These are phyloP conservation scores for Xyliphius kryptos DNA, from an alignment of 2,113 vertebrate genomes.

Conservation along the genomic window DNA sequence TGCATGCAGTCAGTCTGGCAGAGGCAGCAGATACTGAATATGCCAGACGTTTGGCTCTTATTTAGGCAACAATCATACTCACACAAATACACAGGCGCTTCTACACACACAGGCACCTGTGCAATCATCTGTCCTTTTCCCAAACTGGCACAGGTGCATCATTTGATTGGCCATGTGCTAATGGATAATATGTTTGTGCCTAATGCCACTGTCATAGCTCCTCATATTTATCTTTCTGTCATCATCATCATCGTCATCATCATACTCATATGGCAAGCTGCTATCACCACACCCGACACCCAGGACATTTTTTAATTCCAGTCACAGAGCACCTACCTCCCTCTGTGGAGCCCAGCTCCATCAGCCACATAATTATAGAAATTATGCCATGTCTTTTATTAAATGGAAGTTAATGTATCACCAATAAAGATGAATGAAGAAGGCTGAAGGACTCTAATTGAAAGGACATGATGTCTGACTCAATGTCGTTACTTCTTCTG, in stretches of 20 bases:
- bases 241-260: conserved; percentile 32
- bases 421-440: conserved; percentile 77
- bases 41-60: conserved; percentile 46
- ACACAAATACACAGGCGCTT: conserved; percentile 28
- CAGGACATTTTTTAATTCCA: conserved; percentile 53
- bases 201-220: conserved; percentile 31
- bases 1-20: conserved; percentile 45
- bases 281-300: conserved; percentile 9
- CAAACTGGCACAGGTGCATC: conserved; percentile 57
- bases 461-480: conserved; percentile 74
- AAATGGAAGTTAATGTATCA: conserved; percentile 73
- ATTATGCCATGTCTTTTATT: conserved; percentile 70
- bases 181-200: conserved; percentile 41
- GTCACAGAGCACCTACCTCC: conserved; percentile 54
- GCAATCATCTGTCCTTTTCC: conserved; percentile 58
- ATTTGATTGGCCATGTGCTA: conserved; percentile 47
- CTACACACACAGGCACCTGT: conserved; percentile 60
- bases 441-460: conserved; percentile 71
- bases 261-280: no score
- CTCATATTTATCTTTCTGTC: conserved; percentile 31
- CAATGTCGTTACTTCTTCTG: conserved; percentile 58
- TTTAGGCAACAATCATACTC: conserved; percentile 49
- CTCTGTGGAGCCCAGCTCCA: conserved; percentile 61
- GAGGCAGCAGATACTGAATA: conserved; percentile 41
- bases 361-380: conserved; percentile 72